Evolutionary conservation across 1,140 invertebrate species (phyloP), one percentile per base, ranked within the genome.

Genomic region (Cecropterus lyciades): DNA sequence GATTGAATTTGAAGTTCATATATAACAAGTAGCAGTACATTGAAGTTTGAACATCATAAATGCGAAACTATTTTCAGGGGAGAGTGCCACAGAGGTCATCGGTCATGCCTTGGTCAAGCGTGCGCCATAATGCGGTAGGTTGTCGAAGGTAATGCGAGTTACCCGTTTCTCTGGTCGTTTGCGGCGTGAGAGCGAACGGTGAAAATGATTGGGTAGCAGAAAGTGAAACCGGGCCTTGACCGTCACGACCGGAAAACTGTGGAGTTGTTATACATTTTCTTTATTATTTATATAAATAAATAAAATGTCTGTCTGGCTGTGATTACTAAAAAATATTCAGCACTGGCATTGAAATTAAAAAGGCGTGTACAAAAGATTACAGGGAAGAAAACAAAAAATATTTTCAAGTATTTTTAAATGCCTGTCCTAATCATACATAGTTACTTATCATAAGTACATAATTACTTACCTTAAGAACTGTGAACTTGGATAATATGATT

Each of bases 161-260:
- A 7, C n/a, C n/a, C 37, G 57, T 68, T 68, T 68, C 66, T 62
- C 57, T 49, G 40, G 16, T 30, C 17, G 65, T 53, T 65, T 69
- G 70, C 67, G 45, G 62, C 74, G 82, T 80, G 83, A 85, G 84
- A 86, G 84, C n/a, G n/a, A n/a, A n/a, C 75, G 77, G 87, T 82
- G 87, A 87, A 87, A 87, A 85, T 85, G 77, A 77, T 79, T 79
- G 79, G 70, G 75, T 80, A 77, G 76, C 77, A 80, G 82, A 87
- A 89, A 89, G 87, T 89, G 87, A 89, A 89, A 89, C 80, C 75
- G 69, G 71, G 81, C 80, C 86, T 87, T 87, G 86, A 89, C 85
- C 87, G 82, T 78, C 80, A 85, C 82, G 78, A 80, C 72, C 67
- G 59, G 16, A 66, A 64, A 60, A 17, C 42, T 40, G 37, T 78